Evolutionary conservation across 1,140 invertebrate genomes (phyloP).

Genomic region (Drosophila carrolli): DNA sequence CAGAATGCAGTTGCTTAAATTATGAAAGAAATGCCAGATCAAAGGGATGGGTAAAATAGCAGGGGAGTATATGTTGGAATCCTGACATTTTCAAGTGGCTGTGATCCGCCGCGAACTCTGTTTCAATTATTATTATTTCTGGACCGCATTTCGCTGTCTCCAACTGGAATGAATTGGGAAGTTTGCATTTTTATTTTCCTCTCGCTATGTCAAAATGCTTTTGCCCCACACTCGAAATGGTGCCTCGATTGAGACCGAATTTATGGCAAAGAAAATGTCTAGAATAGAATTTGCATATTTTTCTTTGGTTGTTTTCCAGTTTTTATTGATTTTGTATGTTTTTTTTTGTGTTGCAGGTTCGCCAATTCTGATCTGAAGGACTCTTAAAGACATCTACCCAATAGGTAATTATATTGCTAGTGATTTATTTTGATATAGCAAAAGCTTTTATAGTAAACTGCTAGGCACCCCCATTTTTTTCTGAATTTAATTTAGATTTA

Average conservation of each 20-base stretch:
- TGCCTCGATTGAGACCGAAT: slow-evolving; percentile 22
- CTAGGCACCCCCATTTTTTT: too few species aligned
- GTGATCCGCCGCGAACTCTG: slow-evolving; percentile 19
- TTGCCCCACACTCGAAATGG: slow-evolving; percentile 9
- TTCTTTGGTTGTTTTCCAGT: not conserved
- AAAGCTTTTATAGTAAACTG: not conserved
- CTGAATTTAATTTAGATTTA: too few species aligned
- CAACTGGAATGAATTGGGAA: slow-evolving; percentile 9
- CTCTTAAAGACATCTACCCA: slow-evolving; percentile 9
- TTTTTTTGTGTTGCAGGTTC: slow-evolving; percentile 35
- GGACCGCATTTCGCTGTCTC: slow-evolving; percentile 41
- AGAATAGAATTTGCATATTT: slow-evolving; percentile 21
- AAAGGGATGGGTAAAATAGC: slow-evolving; percentile 19
- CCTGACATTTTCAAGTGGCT: slow-evolving; percentile 53
- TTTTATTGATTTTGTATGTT: not conserved
- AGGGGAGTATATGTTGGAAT: slow-evolving; percentile 10
- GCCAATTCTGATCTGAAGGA: slow-evolving; percentile 1
- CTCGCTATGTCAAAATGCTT: slow-evolving; percentile 42
- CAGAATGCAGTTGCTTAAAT: slow-evolving; percentile 52
- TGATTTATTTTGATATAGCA: too few species aligned
- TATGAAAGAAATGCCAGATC: slow-evolving; percentile 41
- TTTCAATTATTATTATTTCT: slow-evolving; percentile 46
- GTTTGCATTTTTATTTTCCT: slow-evolving; percentile 42
- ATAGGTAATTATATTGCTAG: slow-evolving; percentile 28
- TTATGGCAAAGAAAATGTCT: slow-evolving; percentile 15